A percentile compares a stretch with the other conserved stretches of the same genome.
These are phyloP conservation scores for Volucella bombylans DNA, from an alignment of 2,888 invertebrate species.

Conservation along the genomic window DNA sequence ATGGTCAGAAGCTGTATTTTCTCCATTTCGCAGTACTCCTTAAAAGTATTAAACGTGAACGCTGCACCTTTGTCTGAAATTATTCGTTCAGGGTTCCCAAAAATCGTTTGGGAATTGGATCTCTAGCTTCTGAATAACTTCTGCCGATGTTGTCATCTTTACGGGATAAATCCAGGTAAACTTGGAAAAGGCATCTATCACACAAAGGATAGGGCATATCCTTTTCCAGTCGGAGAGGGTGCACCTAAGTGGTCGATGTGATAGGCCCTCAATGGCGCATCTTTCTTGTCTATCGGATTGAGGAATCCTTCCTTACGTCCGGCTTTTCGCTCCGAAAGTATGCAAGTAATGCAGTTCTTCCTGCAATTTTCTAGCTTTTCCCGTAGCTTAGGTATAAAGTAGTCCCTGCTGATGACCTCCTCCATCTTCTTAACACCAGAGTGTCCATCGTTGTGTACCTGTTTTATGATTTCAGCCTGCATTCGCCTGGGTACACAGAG, in stretches of 20 bases:
- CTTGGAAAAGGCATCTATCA: constrained; percentile 2
- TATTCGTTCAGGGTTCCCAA: no score
- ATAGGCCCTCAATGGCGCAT: background rate
- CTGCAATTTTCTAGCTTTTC: background rate
- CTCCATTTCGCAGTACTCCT: constrained; percentile 16
- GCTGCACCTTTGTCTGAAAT: background rate
- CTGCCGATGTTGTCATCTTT: no score
- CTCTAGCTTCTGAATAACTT: no score
- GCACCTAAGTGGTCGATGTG: constrained; percentile 10
- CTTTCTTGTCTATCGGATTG: no score
- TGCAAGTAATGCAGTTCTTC: constrained; percentile 23
- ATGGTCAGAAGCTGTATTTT: background rate
- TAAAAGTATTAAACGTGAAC: constrained; percentile 3
- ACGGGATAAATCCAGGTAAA: constrained; percentile 21
- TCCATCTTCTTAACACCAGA: constrained; percentile 72
- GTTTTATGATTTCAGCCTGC: constrained; percentile 78
- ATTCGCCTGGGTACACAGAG: constrained; percentile 78
- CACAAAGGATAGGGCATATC: background rate
- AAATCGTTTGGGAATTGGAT: no score
- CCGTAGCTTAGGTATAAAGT: constrained; percentile 1
- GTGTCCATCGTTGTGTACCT: constrained; percentile 78
- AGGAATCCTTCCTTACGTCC: no score
- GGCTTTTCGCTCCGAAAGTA: background rate
- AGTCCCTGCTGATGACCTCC: constrained; percentile 8
- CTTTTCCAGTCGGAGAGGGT: background rate